Conservation (phyloP, 1,140 invertebrate genomes). For the Monomorium pharaonis region DNA sequence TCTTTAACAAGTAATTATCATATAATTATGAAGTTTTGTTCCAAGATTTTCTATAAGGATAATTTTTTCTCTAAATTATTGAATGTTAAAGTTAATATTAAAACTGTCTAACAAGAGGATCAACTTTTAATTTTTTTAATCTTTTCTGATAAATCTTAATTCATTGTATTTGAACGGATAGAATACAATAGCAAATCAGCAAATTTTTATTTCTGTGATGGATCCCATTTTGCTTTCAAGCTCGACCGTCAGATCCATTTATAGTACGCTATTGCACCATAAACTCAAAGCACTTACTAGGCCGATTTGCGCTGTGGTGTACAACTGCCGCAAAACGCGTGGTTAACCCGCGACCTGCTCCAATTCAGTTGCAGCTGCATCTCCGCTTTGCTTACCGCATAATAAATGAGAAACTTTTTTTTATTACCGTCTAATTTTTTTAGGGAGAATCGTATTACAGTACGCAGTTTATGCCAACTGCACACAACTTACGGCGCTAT, state of each 20-base stretch:
- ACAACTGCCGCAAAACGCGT: conserved; percentile 19
- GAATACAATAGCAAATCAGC: neutral
- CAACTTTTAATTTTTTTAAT: neutral
- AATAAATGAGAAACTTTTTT: neutral
- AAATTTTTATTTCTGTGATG: conserved; percentile 21
- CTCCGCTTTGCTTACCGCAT: neutral
- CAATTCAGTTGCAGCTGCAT: neutral
- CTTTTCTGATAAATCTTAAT: neutral
- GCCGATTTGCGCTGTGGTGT: conserved; percentile 23
- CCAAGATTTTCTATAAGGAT: neutral
- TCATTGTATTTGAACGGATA: neutral
- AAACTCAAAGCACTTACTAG: conserved; percentile 41
- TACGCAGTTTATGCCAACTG: neutral
- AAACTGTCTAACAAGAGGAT: neutral
- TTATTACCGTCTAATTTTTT: neutral
- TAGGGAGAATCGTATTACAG: neutral
- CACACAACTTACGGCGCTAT: neutral
- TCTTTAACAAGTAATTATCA: neutral
- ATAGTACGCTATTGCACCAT: conserved; percentile 18
- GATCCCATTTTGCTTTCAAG: conserved; percentile 21
- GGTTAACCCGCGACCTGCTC: neutral
- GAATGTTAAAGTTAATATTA: neutral
- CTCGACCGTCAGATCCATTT: conserved; percentile 8
- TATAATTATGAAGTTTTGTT: neutral
- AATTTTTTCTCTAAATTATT: neutral